Conservation (phyloP, 1,140 invertebrate genomes). For the Diprion similis region DNA sequence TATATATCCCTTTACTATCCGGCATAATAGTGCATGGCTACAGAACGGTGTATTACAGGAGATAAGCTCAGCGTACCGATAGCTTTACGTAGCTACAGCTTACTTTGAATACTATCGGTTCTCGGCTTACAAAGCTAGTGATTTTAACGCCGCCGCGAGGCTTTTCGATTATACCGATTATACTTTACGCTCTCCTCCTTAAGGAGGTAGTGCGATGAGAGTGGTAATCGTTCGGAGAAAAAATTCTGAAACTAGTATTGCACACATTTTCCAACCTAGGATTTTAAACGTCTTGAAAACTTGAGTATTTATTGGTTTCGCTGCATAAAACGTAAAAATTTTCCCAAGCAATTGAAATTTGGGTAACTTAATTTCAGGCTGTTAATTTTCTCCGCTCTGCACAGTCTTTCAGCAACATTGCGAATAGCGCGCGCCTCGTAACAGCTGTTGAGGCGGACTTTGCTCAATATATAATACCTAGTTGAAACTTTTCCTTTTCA, state of each 20-base stretch:
- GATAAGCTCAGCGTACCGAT: not conserved
- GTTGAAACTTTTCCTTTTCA: not conserved
- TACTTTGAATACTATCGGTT: not conserved
- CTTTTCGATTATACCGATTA: not conserved
- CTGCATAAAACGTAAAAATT: too few species aligned
- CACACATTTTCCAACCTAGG: too few species aligned
- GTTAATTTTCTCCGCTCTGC: too few species aligned
- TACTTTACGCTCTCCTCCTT: not conserved
- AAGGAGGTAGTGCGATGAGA: not conserved
- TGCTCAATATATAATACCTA: not conserved
- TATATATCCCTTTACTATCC: not conserved
- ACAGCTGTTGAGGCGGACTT: not conserved
- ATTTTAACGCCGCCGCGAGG: not conserved
- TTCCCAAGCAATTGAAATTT: too few species aligned
- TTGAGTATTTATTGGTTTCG: too few species aligned
- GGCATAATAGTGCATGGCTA: not conserved
- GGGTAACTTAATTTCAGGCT: too few species aligned
- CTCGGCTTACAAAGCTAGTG: slow-evolving; percentile 1
- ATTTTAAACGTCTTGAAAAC: too few species aligned
- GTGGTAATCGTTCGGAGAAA: too few species aligned
- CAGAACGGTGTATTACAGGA: slow-evolving; percentile 2
- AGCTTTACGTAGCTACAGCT: not conserved
- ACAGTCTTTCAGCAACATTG: too few species aligned
- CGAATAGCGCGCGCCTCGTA: not conserved
- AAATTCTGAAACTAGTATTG: too few species aligned